Percentiles rank a stretch among this genome's conserved stretches.
Conservation (phyloP, 2,888 invertebrate species). For the Lochmaea capreae region DNA sequence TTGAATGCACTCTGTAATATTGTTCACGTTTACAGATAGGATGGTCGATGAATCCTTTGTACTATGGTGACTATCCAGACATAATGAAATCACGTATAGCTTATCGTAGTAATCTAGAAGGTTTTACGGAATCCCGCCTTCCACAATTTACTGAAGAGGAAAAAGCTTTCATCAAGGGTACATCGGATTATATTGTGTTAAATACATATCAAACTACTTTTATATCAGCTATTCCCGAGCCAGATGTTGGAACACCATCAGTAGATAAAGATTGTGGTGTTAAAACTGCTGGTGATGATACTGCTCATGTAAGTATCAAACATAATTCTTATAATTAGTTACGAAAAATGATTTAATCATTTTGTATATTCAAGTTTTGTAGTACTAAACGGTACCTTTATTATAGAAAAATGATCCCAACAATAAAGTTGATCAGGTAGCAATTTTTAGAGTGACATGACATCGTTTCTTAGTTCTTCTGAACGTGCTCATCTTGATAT, state of each 20-base stretch:
- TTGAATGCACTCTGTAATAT: neutral
- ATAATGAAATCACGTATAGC: slow-evolving; percentile 72
- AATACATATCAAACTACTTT: slow-evolving; percentile 75
- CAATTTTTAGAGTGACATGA: too few relatives aligned
- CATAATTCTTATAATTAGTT: too few relatives aligned
- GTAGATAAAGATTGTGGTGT: slow-evolving; percentile 16
- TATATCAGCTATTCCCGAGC: slow-evolving; percentile 15
- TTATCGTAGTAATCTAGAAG: slow-evolving; percentile 70
- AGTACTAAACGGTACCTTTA: too few relatives aligned
- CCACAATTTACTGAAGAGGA: slow-evolving; percentile 73
- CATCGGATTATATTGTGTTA: slow-evolving; percentile 79
- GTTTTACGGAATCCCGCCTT: slow-evolving; percentile 71
- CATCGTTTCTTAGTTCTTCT: too few relatives aligned
- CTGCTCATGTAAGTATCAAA: neutral
- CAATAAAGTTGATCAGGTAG: too few relatives aligned
- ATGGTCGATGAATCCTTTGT: slow-evolving; percentile 69
- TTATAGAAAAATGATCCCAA: too few relatives aligned
- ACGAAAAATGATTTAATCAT: too few relatives aligned
- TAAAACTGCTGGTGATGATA: neutral
- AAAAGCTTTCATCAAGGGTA: slow-evolving; percentile 70
- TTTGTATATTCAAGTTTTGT: too few relatives aligned
- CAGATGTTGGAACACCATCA: slow-evolving; percentile 1
- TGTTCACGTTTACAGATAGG: slow-evolving; percentile 40
- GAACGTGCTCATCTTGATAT: too few relatives aligned
- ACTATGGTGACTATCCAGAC: slow-evolving; percentile 75